Percentiles rank a stretch among this genome's conserved stretches.
These are phyloP conservation scores for Idaea aversata DNA, from an alignment of 2,888 invertebrate genomes.

Conservation along the genomic window DNA sequence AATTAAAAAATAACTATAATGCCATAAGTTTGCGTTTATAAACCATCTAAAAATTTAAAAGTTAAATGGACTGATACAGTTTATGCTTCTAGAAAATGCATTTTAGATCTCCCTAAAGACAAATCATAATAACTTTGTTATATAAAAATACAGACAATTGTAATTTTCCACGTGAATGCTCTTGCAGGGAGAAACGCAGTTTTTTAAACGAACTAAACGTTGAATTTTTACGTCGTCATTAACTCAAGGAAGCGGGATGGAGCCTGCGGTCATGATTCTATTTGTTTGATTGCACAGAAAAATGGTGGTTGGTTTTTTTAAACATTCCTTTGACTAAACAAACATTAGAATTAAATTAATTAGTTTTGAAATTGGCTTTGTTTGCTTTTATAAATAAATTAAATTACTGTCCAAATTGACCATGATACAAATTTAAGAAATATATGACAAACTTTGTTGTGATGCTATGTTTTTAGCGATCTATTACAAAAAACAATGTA, in stretches of 20 bases:
- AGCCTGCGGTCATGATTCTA: conserved; percentile 65
- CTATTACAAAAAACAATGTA: too few species aligned
- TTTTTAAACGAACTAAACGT: conserved; percentile 56
- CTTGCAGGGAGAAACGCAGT: conserved; percentile 51
- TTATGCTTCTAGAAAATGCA: conserved; percentile 5
- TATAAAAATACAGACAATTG: conserved; percentile 32
- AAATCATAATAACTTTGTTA: conserved; percentile 7
- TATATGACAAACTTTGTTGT: too few species aligned
- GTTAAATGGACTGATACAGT: not conserved
- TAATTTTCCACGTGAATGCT: conserved; percentile 66
- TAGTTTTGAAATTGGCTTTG: not conserved
- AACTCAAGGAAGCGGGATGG: conserved; percentile 66
- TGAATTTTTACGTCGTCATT: conserved; percentile 73
- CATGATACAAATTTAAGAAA: not conserved
- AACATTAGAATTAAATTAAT: not conserved
- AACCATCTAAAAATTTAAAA: too few species aligned
- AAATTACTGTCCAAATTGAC: not conserved
- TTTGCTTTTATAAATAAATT: conserved; percentile 4
- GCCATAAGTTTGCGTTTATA: too few species aligned
- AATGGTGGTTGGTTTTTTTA: conserved; percentile 33
- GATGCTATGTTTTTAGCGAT: too few species aligned
- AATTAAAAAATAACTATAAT: too few species aligned
- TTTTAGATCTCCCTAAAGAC: conserved; percentile 12
- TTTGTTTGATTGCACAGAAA: conserved; percentile 56
- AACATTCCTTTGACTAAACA: not conserved